phyloP scores from a whole-genome alignment of 2,797 vertebrate species.

The Alfaro cultratus region DNA sequence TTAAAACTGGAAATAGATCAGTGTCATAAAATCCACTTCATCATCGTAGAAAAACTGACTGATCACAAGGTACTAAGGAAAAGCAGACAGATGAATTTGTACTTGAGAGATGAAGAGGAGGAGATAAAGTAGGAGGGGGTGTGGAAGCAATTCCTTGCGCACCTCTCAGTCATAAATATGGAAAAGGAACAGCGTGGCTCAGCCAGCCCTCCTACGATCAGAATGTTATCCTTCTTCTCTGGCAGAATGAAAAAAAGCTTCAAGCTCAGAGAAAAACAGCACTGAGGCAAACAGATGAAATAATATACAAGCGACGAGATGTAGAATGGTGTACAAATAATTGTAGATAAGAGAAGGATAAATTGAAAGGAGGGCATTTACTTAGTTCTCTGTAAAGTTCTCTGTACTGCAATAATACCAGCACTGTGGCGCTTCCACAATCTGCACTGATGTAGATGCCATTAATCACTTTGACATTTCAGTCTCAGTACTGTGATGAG shows the following conservation, averaged over 20 bases:
- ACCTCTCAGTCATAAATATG: slow-evolving; percentile 78
- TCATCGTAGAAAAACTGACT: slow-evolving; percentile 26
- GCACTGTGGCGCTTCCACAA: too few species aligned
- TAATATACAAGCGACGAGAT: slow-evolving; percentile 28
- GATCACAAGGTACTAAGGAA: slow-evolving; percentile 47
- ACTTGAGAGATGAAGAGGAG: slow-evolving; percentile 48
- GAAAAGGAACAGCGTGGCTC: slow-evolving; percentile 66
- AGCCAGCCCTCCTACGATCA: slow-evolving; percentile 78
- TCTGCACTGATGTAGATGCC: too few species aligned
- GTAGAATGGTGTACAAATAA: slow-evolving; percentile 18
- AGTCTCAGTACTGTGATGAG: too few species aligned
- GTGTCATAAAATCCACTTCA: slow-evolving; percentile 7
- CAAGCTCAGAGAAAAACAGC: slow-evolving; percentile 40
- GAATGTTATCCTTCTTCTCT: slow-evolving; percentile 70
- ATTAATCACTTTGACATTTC: too few species aligned
- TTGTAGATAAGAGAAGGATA: slow-evolving; percentile 2
- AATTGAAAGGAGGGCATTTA: not conserved
- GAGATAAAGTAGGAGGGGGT: slow-evolving; percentile 53
- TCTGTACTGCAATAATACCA: not conserved
- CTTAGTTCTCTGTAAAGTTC: not conserved
- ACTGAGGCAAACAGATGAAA: slow-evolving; percentile 10
- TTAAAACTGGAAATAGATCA: slow-evolving; percentile 7
- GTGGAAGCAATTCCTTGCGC: slow-evolving; percentile 63
- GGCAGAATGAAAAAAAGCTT: slow-evolving; percentile 52
- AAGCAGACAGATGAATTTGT: slow-evolving; percentile 59